Evolutionary conservation across 2,888 invertebrate genomes (phyloP), one percentile per base, ranked within the genome.

Genomic region (Pachydiplax longipennis): DNA sequence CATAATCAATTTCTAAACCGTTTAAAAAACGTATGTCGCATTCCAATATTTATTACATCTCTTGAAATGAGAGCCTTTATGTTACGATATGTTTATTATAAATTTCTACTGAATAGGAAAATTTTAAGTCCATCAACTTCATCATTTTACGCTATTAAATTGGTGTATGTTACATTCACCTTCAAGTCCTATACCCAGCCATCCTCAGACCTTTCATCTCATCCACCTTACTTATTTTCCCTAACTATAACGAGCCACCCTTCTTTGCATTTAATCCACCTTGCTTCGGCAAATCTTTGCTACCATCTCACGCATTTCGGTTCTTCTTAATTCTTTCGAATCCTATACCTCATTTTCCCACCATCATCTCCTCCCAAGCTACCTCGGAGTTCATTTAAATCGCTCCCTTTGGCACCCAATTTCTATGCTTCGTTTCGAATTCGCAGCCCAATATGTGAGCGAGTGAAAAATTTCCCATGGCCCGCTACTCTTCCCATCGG

Each of bases 401-500:
- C 25, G 25, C 73, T 73, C 73, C 73, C 73, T 73, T 31, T 73
- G 73, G 73, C 73, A 31, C 31, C 73, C 73, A 73, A 73, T 73
- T 73, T 73, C 73, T 73, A 12, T 13, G 25, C 73, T 73, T 73
- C 65, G 65, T 22, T 65, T 65, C 73, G 15, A 73, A 73, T 31
- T 25, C 25, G 31, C 25, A 73, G 73, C 13, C 73, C 73, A 73
- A 31, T 73, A 10, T 31, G n/a, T n/a, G n/a, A 37, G 73, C 13
- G 73, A 31, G 31, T 31, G 61, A 87, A 87, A 87, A 61, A 87
- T 87, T 87, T 87, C 87, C 87, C 87, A 87, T 61, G 87, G 58
- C 83, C 58, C 83, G 0, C 35, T 35, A 80, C 81, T 37, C 18
- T 53, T 25, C 8, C 87, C 37, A 3, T 10, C 37, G 2, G 37